phyloP scores from a whole-genome alignment of 2,113 vertebrate species.

The Xiphorhynchus elegans region DNA sequence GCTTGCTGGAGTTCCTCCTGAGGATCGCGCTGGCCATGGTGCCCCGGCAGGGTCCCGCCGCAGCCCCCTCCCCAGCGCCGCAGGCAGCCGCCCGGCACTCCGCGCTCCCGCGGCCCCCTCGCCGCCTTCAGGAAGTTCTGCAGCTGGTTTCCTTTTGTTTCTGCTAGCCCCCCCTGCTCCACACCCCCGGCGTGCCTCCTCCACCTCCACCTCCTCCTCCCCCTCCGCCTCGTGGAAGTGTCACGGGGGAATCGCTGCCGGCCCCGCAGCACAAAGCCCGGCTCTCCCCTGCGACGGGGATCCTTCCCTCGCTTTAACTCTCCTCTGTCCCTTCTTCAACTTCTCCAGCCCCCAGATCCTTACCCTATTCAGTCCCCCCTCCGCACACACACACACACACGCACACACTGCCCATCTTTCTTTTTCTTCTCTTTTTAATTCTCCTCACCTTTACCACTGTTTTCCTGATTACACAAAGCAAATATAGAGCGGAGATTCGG shows the following conservation, averaged over 20 bases:
- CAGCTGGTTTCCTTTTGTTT: slow-evolving; percentile 75
- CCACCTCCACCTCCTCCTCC: slow-evolving; percentile 73
- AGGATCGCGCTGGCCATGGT: slow-evolving; percentile 73
- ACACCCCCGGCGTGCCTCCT: slow-evolving; percentile 58
- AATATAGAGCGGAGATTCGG: neutral
- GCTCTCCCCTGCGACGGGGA: slow-evolving; percentile 25
- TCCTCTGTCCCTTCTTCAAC: neutral
- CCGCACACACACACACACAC: too few species aligned
- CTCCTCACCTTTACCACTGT: neutral
- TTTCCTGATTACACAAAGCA: neutral
- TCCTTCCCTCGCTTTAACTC: neutral
- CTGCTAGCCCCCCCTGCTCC: slow-evolving; percentile 50
- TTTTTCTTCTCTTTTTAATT: neutral
- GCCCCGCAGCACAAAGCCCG: slow-evolving; percentile 71
- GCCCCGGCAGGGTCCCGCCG: slow-evolving; percentile 13
- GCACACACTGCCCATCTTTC: too few species aligned
- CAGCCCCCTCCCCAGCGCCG: slow-evolving; percentile 18
- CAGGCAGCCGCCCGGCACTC: neutral
- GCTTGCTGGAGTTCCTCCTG: slow-evolving; percentile 81
- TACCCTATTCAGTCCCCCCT: neutral
- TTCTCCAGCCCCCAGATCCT: neutral
- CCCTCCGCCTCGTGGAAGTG: slow-evolving; percentile 77
- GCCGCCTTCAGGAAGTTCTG: slow-evolving; percentile 52
- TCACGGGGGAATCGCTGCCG: slow-evolving; percentile 66
- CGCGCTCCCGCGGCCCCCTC: slow-evolving; percentile 28